A percentile compares a stretch with the other conserved stretches of the same genome.
Evolutionary conservation across 1,140 invertebrate species (phyloP).

Genomic region (Halesus radiatus): DNA sequence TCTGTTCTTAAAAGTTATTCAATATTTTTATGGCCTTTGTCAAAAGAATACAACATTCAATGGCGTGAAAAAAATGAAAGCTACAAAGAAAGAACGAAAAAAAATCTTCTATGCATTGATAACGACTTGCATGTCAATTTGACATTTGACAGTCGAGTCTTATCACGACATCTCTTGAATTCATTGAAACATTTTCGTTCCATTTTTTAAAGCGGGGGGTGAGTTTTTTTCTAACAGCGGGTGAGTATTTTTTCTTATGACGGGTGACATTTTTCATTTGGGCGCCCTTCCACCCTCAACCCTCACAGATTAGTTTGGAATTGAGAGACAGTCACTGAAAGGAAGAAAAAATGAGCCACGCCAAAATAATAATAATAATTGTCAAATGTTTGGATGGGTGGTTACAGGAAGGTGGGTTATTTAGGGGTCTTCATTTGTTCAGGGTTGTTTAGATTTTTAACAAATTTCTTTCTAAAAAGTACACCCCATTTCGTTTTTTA

Average conservation of each 20-base stretch:
- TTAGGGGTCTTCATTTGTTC: too few relatives aligned
- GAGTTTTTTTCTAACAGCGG: constrained; percentile 25
- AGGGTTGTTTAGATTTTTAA: too few relatives aligned
- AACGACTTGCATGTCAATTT: constrained; percentile 37
- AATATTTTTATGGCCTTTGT: too few relatives aligned
- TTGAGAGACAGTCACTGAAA: background rate
- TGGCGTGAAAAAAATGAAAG: background rate
- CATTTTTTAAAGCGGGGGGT: constrained; percentile 47
- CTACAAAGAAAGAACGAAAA: background rate
- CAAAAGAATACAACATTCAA: background rate
- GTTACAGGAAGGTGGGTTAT: too few relatives aligned
- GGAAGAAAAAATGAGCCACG: background rate
- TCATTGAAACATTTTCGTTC: constrained; percentile 38
- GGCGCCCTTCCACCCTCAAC: background rate
- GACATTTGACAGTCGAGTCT: constrained; percentile 26
- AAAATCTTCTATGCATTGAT: constrained; percentile 2
- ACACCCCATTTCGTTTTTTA: too few relatives aligned
- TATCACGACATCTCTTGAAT: constrained; percentile 44
- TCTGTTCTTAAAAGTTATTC: too few relatives aligned
- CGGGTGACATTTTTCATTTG: constrained; percentile 51
- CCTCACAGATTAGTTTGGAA: constrained; percentile 5
- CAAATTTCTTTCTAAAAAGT: too few relatives aligned
- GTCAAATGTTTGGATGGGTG: too few relatives aligned
- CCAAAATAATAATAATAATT: background rate
- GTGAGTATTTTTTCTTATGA: constrained; percentile 33